Conservation (phyloP, 2,888 invertebrate genomes). For the Plebejus melissa region DNA sequence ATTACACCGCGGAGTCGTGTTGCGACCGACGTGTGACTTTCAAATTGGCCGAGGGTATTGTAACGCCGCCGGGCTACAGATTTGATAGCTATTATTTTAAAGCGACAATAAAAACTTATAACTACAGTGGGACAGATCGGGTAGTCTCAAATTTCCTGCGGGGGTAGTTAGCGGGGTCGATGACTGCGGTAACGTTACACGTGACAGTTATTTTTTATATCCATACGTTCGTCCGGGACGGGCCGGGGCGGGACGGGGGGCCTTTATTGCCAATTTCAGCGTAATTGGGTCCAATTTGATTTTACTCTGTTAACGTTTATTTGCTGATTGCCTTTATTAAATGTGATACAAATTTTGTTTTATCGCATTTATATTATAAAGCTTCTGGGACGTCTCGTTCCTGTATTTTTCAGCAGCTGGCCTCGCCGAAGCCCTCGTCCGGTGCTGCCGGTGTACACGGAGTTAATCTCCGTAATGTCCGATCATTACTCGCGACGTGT, state of each 20-base stretch:
- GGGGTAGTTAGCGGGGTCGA: slow-evolving; percentile 2
- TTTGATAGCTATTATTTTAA: background rate
- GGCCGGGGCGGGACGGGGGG: background rate
- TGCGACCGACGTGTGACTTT: background rate
- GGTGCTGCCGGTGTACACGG: background rate
- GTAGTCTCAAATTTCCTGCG: background rate
- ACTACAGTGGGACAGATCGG: background rate
- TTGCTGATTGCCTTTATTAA: background rate
- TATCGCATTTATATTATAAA: background rate
- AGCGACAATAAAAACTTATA: background rate
- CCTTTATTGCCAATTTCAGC: slow-evolving; percentile 6
- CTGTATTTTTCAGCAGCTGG: background rate
- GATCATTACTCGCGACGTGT: slow-evolving; percentile 19
- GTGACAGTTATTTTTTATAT: background rate
- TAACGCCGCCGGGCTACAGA: background rate
- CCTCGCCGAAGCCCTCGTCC: background rate
- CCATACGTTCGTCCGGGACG: background rate
- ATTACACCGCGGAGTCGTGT: background rate
- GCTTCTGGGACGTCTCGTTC: background rate
- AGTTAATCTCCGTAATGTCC: slow-evolving; percentile 9
- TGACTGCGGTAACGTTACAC: background rate
- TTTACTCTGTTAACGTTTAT: background rate
- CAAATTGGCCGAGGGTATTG: background rate
- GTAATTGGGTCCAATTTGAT: slow-evolving; percentile 1
- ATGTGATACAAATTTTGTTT: background rate